phyloP scores from a whole-genome alignment of 2,888 invertebrate species.

The Orthosia cruda region DNA sequence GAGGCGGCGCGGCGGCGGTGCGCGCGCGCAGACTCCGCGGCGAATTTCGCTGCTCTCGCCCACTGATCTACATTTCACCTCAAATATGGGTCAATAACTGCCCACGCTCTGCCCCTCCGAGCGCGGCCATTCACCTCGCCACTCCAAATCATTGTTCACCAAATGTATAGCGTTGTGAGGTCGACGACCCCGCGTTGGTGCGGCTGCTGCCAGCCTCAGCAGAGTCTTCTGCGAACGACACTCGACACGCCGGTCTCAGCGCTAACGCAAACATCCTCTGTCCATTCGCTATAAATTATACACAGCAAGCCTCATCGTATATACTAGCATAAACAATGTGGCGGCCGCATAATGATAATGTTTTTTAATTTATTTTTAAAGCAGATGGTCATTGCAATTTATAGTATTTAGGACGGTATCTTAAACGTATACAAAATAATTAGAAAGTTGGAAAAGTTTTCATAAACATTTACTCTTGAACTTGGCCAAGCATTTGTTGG shows the following conservation, averaged over 20 bases:
- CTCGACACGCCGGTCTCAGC: constrained; percentile 84
- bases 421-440: constrained; percentile 19
- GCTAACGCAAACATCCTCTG: constrained; percentile 86
- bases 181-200: constrained; percentile 85
- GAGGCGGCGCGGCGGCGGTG: constrained; percentile 19
- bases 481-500: not conserved
- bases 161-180: constrained; percentile 90
- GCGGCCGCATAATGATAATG: constrained; percentile 32
- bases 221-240: constrained; percentile 88
- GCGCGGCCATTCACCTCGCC: constrained; percentile 91
- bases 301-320: constrained; percentile 64
- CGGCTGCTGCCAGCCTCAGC: constrained; percentile 81
- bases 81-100: constrained; percentile 92
- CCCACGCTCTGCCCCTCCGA: constrained; percentile 91
- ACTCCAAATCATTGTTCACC: constrained; percentile 92
- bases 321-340: constrained; percentile 66
- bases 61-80: constrained; percentile 92
- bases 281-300: constrained; percentile 66
- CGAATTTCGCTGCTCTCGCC: constrained; percentile 91
- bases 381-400: not conserved
- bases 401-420: constrained; percentile 5
- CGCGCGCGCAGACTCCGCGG: constrained; percentile 82
- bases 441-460: constrained; percentile 29
- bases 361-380: constrained; percentile 12
- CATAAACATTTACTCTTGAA: constrained; percentile 21